Evolutionary conservation across 2,888 invertebrate species (phyloP), one percentile per base, ranked within the genome.

Genomic region (Myopa tessellatipennis): DNA sequence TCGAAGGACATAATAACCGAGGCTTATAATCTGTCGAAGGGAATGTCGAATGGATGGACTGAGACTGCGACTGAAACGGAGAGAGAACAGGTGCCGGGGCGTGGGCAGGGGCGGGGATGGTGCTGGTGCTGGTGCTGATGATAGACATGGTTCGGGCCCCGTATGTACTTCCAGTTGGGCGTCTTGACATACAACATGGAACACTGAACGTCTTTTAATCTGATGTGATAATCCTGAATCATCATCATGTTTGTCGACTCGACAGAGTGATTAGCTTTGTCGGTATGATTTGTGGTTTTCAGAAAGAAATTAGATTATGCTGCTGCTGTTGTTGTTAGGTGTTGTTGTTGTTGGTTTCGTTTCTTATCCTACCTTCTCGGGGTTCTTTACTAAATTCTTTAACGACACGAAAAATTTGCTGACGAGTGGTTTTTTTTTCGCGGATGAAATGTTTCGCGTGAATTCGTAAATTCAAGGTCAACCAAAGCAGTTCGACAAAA

Each of bases 391-490:
- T n/a, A 55, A 55, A 55, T 55, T 6, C 55, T 55, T 55, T 55
- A 55, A 55, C 55, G 55, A 55, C n/a, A 55, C 16, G 5, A 55
- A 55, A 12, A 16, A n/a, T n/a, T n/a, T 55, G 65, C 36, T 65
- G 65, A 55, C 55, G n/a, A 55, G 10, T 10, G 45, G 10, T 45
- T 45, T 45, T 45, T 45, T 36, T 38, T 65, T 38, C 4, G 34
- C 18, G 34, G 4, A 34, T 4, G 26, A 55, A 50, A 69, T 26
- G 18, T 70, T 70, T 69, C 55, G 52, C 70, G 12, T 26, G 70
- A 70, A 70, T 70, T 70, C 50, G 26, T 36, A 52, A 55, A 50
- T 70, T 70, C 70, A 70, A 70, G 70, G 70, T 55, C 55, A 55
- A 50, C 18, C 34, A 38, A n/a, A 50, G 45, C 68, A 69, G 45